Base-by-base conservation (phyloP, 2,113 vertebrate species). In the Podiceps cristatus region DNA sequence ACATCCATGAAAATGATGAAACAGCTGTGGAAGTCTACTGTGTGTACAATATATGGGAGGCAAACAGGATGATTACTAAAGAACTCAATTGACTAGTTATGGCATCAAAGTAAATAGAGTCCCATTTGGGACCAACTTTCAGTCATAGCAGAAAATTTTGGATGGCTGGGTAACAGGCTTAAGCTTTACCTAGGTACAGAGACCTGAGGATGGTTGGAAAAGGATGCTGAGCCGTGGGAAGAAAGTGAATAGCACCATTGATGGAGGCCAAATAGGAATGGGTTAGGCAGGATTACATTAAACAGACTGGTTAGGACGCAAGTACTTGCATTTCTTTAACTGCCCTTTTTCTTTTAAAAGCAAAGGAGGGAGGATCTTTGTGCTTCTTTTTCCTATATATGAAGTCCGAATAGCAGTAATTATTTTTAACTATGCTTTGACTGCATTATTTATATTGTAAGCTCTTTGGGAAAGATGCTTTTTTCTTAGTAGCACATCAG, bases 381-480 rank as follows among this genome's bases (percentile, higher is more conserved):
- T 67, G 31, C n/a, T 90, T 86, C 5, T 58, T 90, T 82, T 88
- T 42, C 27, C 27, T 17, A 18, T 22, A 37, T 64, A 18, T 62
- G 6, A 62, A 88, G 31, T n/a, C 72, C 77, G 35, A 90, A 47
- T 83, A 90, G 37, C 24, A 52, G 33, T 52, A 59, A 42, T 77
- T 82, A 47, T 31, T 94, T 93, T 82, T 63, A 69, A 45, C 31
- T 62, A 0, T 69, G 10, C 25, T 83, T 20, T 76, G 31, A 37
- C 29, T 87, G 29, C 60, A 23, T 93, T 92, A 76, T 92, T 95
- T 86, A 77, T 76, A 11, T 40, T 83, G 37, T 44, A 66, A 83
- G 47, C 27, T 25, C 53, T 80, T 83, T 16, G 18, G 25, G 55
- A 93, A 79, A 63, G 55, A 66, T 40, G 28, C 2, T 44, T 83